Evolutionary conservation across 2,797 vertebrate species (phyloP), one percentile per base, ranked within the genome.

Genomic region (Myripristis murdjan): DNA sequence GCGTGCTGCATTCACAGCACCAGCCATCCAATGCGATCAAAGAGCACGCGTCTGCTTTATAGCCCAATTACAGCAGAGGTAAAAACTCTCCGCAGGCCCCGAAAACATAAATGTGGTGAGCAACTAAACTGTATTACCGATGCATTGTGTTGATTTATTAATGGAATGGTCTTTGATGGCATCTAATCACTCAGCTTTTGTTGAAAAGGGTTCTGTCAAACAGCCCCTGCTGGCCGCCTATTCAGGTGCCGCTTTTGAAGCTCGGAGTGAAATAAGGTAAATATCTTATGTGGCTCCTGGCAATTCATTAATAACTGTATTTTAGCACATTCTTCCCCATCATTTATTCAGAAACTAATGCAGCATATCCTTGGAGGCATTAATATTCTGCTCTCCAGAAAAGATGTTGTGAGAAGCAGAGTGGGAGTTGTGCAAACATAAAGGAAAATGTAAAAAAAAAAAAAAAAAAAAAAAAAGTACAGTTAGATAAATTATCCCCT

Each of bases 31-130:
- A 0, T 57, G 43, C 72, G 76, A 85, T 91, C 83, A 89, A 83
- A 91, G 68, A 67, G 5, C 48, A 35, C 33, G 33, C 10, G 11
- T 81, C 79, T 60, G 70, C 63, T 87, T 89, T 83, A 86, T 57
- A 26, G 74, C 43, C 53, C 70, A 82, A 83, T 82, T 87, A 81
- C 61, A 37, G 46, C 51, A 26, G 46, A 79, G 70, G 77, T 75
- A 55, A 63, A 84, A 73, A 72, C 47, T 55, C 51, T n/a, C 79
- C 72, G 44, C 61, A 16, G n/a, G 58, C 63, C 39, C 63, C 15
- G 48, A 57, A 76, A 47, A 56, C 63, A 48, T 75, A 0, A 4
- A 15, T 23, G 23, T 0, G 10, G 28, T 16, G 2, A 62, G 18
- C 23, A 28, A 11, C 35, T 44, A 44, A 61, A 15, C 47, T 46